These are phyloP conservation scores for Diachasma alloeum DNA, from an alignment of 1,140 invertebrate species.

Conservation along the genomic window DNA sequence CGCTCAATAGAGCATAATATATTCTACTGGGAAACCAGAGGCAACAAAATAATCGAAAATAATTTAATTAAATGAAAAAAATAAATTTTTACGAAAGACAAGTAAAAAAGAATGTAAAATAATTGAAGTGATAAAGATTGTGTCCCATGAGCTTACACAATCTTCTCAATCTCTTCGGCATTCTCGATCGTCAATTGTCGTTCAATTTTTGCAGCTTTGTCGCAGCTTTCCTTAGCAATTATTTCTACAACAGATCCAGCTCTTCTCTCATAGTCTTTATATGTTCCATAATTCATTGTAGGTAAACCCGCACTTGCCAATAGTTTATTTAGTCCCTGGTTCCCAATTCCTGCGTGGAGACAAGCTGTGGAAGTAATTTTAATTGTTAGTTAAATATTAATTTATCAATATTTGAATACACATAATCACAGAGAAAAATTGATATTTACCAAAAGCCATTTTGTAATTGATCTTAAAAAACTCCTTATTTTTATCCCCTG, in stretches of 20 bases:
- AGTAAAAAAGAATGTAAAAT: too few species aligned
- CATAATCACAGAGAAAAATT: too few species aligned
- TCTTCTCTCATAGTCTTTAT: neutral
- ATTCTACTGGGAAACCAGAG: too few species aligned
- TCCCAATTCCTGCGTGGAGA: neutral
- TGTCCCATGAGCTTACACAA: neutral
- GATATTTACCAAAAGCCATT: too few species aligned
- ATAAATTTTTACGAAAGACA: neutral
- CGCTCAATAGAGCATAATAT: too few species aligned
- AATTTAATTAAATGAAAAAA: neutral
- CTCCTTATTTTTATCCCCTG: too few species aligned
- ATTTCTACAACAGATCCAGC: neutral
- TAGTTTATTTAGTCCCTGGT: neutral
- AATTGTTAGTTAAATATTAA: too few species aligned
- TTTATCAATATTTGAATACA: too few species aligned
- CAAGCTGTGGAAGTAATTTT: neutral
- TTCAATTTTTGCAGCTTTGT: neutral
- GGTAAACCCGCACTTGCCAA: neutral
- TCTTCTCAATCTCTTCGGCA: neutral
- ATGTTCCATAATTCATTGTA: neutral
- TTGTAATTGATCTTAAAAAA: too few species aligned
- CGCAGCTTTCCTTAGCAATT: constrained; percentile 7
- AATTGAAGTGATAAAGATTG: too few species aligned
- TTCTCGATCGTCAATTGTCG: neutral
- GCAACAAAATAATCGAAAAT: too few species aligned